Evolutionary conservation across 1,140 invertebrate species (phyloP).

Genomic region (Periplaneta americana): DNA sequence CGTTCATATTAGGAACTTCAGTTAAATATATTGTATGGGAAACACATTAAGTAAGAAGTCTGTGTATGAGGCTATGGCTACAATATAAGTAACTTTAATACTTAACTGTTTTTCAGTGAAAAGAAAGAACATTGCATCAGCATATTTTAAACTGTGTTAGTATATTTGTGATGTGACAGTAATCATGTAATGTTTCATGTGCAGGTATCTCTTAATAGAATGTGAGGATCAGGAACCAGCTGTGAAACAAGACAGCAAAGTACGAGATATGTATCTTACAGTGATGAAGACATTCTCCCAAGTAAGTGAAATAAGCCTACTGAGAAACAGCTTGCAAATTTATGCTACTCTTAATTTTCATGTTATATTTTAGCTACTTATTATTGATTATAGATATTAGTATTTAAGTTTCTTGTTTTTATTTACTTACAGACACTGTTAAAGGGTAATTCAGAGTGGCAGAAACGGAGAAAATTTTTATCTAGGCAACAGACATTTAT

Average conservation of each 20-base stretch:
- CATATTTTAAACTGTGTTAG: too few relatives aligned
- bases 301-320: too few relatives aligned
- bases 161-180: too few relatives aligned
- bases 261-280: conserved; percentile 80
- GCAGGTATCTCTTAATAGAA: conserved; percentile 81
- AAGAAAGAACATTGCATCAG: too few relatives aligned
- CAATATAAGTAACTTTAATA: neutral
- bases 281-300: conserved; percentile 85
- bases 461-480: conserved; percentile 63
- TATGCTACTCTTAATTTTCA: neutral
- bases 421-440: conserved; percentile 30
- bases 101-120: too few relatives aligned
- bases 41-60: too few relatives aligned
- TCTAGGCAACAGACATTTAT: conserved; percentile 85
- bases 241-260: conserved; percentile 64
- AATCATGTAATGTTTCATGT: neutral
- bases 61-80: too few relatives aligned
- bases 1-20: too few relatives aligned
- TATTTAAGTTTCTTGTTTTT: neutral
- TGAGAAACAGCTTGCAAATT: too few relatives aligned
- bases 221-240: conserved; percentile 72
- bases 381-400: neutral
- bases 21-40: too few relatives aligned
- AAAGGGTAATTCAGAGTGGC: conserved; percentile 59
- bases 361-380: neutral